Percentiles rank a stretch among this genome's conserved stretches.
These are phyloP conservation scores for Neomicropteryx cornuta DNA, from an alignment of 1,140 invertebrate species.

Conservation along the genomic window DNA sequence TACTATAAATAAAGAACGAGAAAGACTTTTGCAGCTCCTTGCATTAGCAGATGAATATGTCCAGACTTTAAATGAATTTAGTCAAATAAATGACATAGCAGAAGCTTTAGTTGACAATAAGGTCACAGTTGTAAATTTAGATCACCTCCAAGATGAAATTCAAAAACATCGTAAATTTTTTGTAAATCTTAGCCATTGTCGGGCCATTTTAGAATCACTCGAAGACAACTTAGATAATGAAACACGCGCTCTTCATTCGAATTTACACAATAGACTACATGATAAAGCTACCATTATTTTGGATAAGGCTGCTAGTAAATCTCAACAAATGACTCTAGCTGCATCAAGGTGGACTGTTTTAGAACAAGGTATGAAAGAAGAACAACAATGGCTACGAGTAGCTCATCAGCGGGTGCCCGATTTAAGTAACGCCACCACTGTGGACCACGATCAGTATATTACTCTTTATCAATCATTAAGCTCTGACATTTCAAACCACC, in stretches of 20 bases:
- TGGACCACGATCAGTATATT: slow-evolving; percentile 73
- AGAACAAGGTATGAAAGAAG: slow-evolving; percentile 71
- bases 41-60: slow-evolving; percentile 74
- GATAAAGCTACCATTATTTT: slow-evolving; percentile 59
- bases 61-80: slow-evolving; percentile 74
- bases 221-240: slow-evolving; percentile 72
- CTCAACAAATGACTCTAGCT: slow-evolving; percentile 70
- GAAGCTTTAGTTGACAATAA: slow-evolving; percentile 64
- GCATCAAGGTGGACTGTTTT: slow-evolving; percentile 71
- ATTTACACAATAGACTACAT: slow-evolving; percentile 65
- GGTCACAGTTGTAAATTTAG: slow-evolving; percentile 58
- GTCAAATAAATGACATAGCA: slow-evolving; percentile 71
- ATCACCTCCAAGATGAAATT: slow-evolving; percentile 75
- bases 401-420: slow-evolving; percentile 71
- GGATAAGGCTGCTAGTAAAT: slow-evolving; percentile 64
- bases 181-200: slow-evolving; percentile 74
- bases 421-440: slow-evolving; percentile 62
- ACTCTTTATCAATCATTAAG: slow-evolving; percentile 69
- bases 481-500: slow-evolving; percentile 64
- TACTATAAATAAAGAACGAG: slow-evolving; percentile 54
- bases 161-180: slow-evolving; percentile 83
- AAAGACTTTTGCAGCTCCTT: slow-evolving; percentile 58
- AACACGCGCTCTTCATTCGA: slow-evolving; percentile 59
- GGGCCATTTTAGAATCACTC: slow-evolving; percentile 70
- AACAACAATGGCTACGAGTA: slow-evolving; percentile 67